Percentiles rank a stretch among this genome's conserved stretches.
These are phyloP conservation scores for Drosophila sulfurigaster DNA, from an alignment of 1,140 invertebrate genomes.

Conservation along the genomic window DNA sequence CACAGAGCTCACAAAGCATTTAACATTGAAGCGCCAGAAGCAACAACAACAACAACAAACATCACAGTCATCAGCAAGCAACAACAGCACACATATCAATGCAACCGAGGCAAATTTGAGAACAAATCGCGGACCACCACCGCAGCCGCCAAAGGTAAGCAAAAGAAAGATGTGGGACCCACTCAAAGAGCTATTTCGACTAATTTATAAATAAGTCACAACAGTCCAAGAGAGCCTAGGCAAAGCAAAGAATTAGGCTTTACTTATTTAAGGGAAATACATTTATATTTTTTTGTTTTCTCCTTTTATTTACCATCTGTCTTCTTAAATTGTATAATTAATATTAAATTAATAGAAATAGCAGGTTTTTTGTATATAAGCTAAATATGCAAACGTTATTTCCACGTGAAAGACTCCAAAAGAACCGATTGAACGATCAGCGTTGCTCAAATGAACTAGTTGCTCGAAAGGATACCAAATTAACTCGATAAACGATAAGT, in stretches of 20 bases:
- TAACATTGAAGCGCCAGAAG: constrained; percentile 83
- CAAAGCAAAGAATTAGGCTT: constrained; percentile 9
- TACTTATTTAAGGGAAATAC: neutral
- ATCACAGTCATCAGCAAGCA: constrained; percentile 41
- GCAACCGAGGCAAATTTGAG: constrained; percentile 84
- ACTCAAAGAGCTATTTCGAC: constrained; percentile 31
- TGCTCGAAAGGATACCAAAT: too few relatives aligned
- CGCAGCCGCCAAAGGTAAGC: constrained; percentile 82
- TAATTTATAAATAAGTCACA: constrained; percentile 3
- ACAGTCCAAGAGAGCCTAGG: neutral
- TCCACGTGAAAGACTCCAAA: too few relatives aligned
- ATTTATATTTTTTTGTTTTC: too few relatives aligned
- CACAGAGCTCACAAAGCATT: constrained; percentile 81
- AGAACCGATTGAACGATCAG: too few relatives aligned
- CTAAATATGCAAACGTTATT: too few relatives aligned
- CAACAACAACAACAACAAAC: constrained; percentile 64
- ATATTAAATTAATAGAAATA: too few relatives aligned
- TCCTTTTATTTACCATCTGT: too few relatives aligned
- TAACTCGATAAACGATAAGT: too few relatives aligned
- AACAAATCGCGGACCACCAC: constrained; percentile 84
- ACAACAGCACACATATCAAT: constrained; percentile 74
- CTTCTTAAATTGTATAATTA: too few relatives aligned
- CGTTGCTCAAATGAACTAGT: too few relatives aligned
- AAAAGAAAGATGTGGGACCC: constrained; percentile 21
- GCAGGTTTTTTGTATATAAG: too few relatives aligned